A percentile compares a stretch with the other conserved stretches of the same genome.
phyloP scores from a whole-genome alignment of 2,888 invertebrate genomes.

The Fissipunctia ypsillon region DNA sequence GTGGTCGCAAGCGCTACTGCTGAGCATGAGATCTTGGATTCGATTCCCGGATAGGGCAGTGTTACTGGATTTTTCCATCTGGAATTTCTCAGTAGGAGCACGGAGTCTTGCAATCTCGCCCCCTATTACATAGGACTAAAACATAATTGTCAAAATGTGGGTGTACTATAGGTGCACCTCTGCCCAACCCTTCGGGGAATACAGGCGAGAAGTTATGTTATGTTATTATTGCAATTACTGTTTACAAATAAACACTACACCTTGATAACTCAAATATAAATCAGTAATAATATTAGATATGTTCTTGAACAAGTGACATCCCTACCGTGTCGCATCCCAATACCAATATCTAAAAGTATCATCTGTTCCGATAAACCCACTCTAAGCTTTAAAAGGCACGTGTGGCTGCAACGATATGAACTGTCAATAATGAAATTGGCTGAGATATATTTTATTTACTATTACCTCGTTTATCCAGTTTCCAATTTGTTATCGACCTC shows the following conservation, averaged over 20 bases:
- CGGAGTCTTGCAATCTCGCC: too few species aligned
- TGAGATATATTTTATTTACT: constrained; percentile 78
- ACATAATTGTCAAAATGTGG: too few species aligned
- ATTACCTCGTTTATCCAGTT: constrained; percentile 77
- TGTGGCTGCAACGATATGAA: constrained; percentile 62
- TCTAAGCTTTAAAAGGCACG: constrained; percentile 49
- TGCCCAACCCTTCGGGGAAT: too few species aligned
- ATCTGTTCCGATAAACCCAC: constrained; percentile 53
- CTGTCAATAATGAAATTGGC: constrained; percentile 76
- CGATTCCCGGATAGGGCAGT: too few species aligned
- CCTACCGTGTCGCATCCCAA: constrained; percentile 19
- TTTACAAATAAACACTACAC: background rate
- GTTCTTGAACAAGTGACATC: constrained; percentile 16
- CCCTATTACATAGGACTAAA: too few species aligned
- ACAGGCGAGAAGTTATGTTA: too few species aligned
- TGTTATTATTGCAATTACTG: too few species aligned
- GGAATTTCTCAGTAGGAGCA: too few species aligned
- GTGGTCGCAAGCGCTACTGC: too few species aligned
- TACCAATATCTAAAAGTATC: constrained; percentile 54
- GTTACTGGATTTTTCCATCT: too few species aligned
- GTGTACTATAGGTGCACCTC: too few species aligned
- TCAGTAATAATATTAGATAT: constrained; percentile 7
- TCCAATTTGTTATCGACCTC: constrained; percentile 77
- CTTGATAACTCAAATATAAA: constrained; percentile 16
- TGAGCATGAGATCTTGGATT: too few species aligned